Evolutionary conservation across 1,140 invertebrate species (phyloP).

Genomic region (Drosophila paulistorum): DNA sequence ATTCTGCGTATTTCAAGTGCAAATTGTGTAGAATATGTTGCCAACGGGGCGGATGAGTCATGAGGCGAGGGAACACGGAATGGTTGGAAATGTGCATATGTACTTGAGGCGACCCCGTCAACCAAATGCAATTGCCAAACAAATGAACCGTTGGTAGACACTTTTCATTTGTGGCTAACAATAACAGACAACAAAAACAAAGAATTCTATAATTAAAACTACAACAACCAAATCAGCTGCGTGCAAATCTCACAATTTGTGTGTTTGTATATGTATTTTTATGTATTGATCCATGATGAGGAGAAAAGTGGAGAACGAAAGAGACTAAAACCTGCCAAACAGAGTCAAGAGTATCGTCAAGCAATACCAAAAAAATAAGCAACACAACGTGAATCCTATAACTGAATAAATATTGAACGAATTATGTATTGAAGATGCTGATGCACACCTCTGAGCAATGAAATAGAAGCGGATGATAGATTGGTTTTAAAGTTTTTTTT

Average conservation of each 20-base stretch:
- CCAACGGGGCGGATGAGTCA: conserved; percentile 50
- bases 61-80: conserved; percentile 22
- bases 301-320: conserved; percentile 16
- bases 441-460: conserved; percentile 14
- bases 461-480: conserved; percentile 11
- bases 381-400: conserved; percentile 60
- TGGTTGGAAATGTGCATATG: conserved; percentile 32
- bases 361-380: conserved; percentile 43
- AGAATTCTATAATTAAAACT: conserved; percentile 61
- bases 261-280: not conserved
- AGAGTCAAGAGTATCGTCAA: conserved; percentile 35
- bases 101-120: conserved; percentile 33
- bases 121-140: conserved; percentile 46
- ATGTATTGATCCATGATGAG: not conserved
- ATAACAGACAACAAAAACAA: conserved; percentile 33
- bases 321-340: conserved; percentile 57
- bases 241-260: conserved; percentile 60
- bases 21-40: conserved; percentile 40
- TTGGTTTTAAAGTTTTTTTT: too few species aligned
- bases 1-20: conserved; percentile 16
- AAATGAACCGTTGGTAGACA: conserved; percentile 50
- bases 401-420: conserved; percentile 71
- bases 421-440: conserved; percentile 70
- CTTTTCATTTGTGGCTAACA: conserved; percentile 44
- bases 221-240: conserved; percentile 78